These are phyloP conservation scores for Genyomyrus donnyi DNA, from an alignment of 2,113 vertebrate species.

Conservation along the genomic window DNA sequence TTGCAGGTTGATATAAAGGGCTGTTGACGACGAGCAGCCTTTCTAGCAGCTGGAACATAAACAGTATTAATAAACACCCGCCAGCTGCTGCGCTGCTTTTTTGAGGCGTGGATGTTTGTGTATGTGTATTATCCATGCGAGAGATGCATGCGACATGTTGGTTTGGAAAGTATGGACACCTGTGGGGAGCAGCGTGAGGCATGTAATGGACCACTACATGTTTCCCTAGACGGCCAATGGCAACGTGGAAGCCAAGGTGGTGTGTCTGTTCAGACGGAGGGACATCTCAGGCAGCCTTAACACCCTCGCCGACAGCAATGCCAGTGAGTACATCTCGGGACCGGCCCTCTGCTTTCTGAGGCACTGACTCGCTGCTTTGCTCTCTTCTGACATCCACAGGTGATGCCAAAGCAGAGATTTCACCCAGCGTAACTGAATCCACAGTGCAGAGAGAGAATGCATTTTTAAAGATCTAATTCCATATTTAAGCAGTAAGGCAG, in stretches of 20 bases:
- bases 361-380: too few species aligned
- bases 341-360: not conserved
- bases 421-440: not conserved
- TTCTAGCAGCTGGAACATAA: not conserved
- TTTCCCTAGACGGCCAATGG: slow-evolving; percentile 78
- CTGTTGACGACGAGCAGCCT: not conserved
- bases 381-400: not conserved
- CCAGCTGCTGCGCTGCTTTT: not conserved
- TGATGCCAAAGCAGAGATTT: not conserved
- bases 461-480: not conserved
- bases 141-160: not conserved
- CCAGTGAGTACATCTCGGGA: slow-evolving; percentile 63
- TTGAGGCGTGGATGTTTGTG: not conserved
- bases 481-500: not conserved
- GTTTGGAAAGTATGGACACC: not conserved
- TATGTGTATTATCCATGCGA: not conserved
- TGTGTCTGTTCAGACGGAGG: slow-evolving; percentile 82
- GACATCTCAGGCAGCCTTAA: slow-evolving; percentile 90
- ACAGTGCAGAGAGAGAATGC: not conserved
- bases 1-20: not conserved
- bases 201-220: not conserved
- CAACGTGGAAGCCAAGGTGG: slow-evolving; percentile 87
- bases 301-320: slow-evolving; percentile 84
- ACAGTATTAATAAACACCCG: not conserved
- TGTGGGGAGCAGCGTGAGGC: not conserved